phyloP scores from a whole-genome alignment of 2,113 vertebrate species.

The Misgurnus anguillicaudatus region DNA sequence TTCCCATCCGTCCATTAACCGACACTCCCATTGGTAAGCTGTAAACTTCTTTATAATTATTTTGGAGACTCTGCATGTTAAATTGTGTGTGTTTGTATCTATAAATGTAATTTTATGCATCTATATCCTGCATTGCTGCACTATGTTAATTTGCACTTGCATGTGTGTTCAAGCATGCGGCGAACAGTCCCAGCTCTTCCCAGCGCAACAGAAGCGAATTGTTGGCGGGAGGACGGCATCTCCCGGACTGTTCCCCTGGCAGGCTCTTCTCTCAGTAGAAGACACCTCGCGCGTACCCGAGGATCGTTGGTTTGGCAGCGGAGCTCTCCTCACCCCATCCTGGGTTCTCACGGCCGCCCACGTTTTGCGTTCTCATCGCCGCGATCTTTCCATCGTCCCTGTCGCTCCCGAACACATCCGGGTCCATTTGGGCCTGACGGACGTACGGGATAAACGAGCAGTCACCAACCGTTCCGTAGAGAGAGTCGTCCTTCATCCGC shows the following conservation, averaged over 20 bases:
- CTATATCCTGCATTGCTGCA: not conserved
- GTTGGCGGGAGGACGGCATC: conserved; percentile 84
- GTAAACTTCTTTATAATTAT: not conserved
- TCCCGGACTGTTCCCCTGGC: conserved; percentile 93
- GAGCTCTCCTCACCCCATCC: conserved; percentile 85
- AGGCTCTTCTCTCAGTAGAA: conserved; percentile 89
- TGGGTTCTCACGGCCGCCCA: conserved; percentile 96
- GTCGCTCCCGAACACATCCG: conserved; percentile 86
- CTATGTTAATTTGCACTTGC: not conserved
- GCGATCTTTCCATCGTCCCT: conserved; percentile 82
- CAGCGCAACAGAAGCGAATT: conserved; percentile 85
- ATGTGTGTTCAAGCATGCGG: conserved; percentile 70
- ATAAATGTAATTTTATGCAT: too few relatives aligned
- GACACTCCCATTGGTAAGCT: conserved; percentile 34
- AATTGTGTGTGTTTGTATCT: not conserved
- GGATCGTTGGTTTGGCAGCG: conserved; percentile 92
- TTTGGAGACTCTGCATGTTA: too few relatives aligned
- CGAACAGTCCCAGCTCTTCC: conserved; percentile 74
- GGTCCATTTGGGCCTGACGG: conserved; percentile 84
- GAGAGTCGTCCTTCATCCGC: conserved; percentile 83
- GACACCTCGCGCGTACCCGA: conserved; percentile 88
- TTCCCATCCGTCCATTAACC: not conserved
- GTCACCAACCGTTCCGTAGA: conserved; percentile 80
- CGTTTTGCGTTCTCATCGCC: conserved; percentile 85
- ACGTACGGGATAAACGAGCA: conserved; percentile 74